Percentiles rank a stretch among this genome's conserved stretches.
These are phyloP conservation scores for Rotaria macrura DNA, from an alignment of 2,888 invertebrate species.

Conservation along the genomic window DNA sequence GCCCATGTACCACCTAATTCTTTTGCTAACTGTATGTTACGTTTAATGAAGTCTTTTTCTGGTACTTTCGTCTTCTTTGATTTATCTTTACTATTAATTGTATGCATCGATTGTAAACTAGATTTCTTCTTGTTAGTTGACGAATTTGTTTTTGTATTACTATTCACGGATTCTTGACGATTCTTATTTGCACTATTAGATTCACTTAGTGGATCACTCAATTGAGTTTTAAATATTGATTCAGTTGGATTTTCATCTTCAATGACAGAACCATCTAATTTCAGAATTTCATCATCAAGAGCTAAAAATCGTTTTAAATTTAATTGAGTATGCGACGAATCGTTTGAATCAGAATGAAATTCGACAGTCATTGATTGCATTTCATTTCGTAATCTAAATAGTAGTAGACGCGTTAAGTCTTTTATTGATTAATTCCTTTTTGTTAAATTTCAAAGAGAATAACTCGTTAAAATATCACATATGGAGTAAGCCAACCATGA, in stretches of 20 bases:
- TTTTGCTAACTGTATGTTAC: conserved; percentile 31
- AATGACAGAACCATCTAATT: not conserved
- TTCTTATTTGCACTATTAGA: not conserved
- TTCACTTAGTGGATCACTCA: not conserved
- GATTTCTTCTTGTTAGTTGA: conserved; percentile 15
- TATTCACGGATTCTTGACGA: not conserved
- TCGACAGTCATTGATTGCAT: not conserved
- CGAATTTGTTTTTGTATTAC: not conserved
- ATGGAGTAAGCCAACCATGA: too few relatives aligned
- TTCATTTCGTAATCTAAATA: not conserved
- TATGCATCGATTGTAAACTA: not conserved
- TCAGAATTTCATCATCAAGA: not conserved
- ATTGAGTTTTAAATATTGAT: conserved; percentile 31
- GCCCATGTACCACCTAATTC: conserved; percentile 29
- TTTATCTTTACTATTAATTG: not conserved
- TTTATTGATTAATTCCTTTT: too few relatives aligned
- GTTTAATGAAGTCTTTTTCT: conserved; percentile 31
- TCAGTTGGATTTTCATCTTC: not conserved
- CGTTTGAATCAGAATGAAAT: not conserved
- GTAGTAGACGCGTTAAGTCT: too few relatives aligned
- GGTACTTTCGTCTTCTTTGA: conserved; percentile 3
- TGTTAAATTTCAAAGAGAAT: too few relatives aligned
- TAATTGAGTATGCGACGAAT: not conserved
- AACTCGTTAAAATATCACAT: too few relatives aligned
- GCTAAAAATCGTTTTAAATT: conserved; percentile 15